Evolutionary conservation across 1,140 invertebrate species (phyloP).

Genomic region (Drosophila willistoni): DNA sequence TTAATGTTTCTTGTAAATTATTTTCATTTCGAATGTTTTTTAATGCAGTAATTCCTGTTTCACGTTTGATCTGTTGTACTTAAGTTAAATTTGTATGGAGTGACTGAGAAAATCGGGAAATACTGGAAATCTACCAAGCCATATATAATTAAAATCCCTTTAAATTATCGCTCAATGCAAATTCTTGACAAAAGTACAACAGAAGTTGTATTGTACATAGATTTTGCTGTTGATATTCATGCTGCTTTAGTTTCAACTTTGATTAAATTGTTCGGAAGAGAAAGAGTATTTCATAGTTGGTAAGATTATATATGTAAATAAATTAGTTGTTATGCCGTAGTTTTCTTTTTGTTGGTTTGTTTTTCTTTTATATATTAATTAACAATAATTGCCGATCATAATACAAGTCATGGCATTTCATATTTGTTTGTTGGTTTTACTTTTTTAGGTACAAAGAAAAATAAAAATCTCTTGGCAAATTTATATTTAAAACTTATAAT

Average conservation of each 20-base stretch:
- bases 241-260: slow-evolving; percentile 28
- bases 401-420: slow-evolving; percentile 60
- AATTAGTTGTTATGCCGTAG: slow-evolving; percentile 59
- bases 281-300: slow-evolving; percentile 47
- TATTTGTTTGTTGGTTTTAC: slow-evolving; percentile 42
- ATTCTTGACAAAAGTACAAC: not conserved
- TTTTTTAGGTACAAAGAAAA: slow-evolving; percentile 70
- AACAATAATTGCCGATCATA: slow-evolving; percentile 61
- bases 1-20: slow-evolving; percentile 33
- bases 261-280: slow-evolving; percentile 55
- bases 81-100: not conserved
- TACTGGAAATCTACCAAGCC: not conserved
- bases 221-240: slow-evolving; percentile 40
- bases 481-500: slow-evolving; percentile 24
- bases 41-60: slow-evolving; percentile 35
- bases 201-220: slow-evolving; percentile 24
- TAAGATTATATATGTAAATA: slow-evolving; percentile 50
- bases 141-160: not conserved
- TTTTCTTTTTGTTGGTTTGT: not conserved
- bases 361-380: slow-evolving; percentile 52
- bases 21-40: slow-evolving; percentile 38
- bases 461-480: slow-evolving; percentile 66
- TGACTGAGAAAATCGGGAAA: not conserved
- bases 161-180: not conserved
- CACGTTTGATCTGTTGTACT: not conserved